Percentiles rank a stretch among this genome's conserved stretches.
These are phyloP conservation scores for Hirundo rustica DNA, from an alignment of 2,797 vertebrate genomes.

Conservation along the genomic window DNA sequence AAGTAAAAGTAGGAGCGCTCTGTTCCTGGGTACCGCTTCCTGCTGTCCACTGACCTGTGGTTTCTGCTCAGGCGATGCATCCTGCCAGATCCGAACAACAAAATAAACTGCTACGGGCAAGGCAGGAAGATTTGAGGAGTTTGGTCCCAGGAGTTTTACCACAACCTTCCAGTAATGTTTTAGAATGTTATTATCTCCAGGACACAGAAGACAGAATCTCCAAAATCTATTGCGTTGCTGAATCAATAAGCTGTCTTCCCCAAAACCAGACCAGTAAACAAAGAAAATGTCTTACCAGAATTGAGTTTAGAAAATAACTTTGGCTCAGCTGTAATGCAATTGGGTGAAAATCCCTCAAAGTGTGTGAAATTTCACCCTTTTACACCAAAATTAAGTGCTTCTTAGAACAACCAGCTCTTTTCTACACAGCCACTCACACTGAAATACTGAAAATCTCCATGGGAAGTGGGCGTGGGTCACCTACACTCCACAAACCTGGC, in stretches of 20 bases:
- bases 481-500: not conserved
- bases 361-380: too few species aligned
- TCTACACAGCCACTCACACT: not conserved
- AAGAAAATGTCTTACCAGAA: not conserved
- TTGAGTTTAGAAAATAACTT: not conserved
- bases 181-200: not conserved
- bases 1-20: not conserved
- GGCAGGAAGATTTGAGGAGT: not conserved
- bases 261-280: not conserved
- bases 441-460: not conserved
- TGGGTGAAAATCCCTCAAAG: not conserved
- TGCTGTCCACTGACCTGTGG: not conserved
- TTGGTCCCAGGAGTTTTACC: not conserved
- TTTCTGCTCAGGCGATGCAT: not conserved
- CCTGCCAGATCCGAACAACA: not conserved
- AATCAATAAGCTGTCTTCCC: not conserved
- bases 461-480: not conserved
- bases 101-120: rapidly evolving
- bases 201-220: not conserved
- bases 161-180: not conserved
- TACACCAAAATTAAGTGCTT: not conserved
- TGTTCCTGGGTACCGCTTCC: not conserved
- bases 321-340: not conserved
- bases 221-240: not conserved
- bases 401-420: not conserved